Percentiles rank a stretch among this genome's conserved stretches.
Conservation (phyloP, 1,140 invertebrate genomes). For the Drosophila ficusphila region DNA sequence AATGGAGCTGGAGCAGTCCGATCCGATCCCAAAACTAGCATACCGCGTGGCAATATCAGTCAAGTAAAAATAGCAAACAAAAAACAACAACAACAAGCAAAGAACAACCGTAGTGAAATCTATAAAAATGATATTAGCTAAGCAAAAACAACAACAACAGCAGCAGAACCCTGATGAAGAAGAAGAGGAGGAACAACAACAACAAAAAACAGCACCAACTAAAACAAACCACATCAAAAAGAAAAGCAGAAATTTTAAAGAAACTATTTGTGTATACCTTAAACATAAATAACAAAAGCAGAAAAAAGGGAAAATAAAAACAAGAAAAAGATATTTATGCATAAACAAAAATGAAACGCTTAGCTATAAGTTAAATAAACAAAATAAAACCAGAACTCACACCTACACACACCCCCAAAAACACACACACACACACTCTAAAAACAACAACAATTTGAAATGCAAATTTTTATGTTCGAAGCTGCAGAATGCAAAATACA, state of each 20-base stretch:
- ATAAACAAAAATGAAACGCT: constrained; percentile 78
- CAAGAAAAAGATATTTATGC: constrained; percentile 72
- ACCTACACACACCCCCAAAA: constrained; percentile 23
- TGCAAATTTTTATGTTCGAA: constrained; percentile 60
- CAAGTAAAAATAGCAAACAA: constrained; percentile 60
- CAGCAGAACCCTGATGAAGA: constrained; percentile 23
- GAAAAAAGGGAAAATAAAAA: constrained; percentile 46
- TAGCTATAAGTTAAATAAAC: constrained; percentile 80
- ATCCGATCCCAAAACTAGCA: constrained; percentile 49
- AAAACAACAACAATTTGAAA: constrained; percentile 47
- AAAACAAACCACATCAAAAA: constrained; percentile 22
- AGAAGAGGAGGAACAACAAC: constrained; percentile 25
- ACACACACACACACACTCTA: constrained; percentile 23
- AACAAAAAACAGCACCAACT: constrained; percentile 41
- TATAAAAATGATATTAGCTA: constrained; percentile 66
- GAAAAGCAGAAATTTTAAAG: constrained; percentile 52
- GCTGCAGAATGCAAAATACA: constrained; percentile 48
- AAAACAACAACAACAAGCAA: constrained; percentile 41
- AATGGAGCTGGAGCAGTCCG: constrained; percentile 18
- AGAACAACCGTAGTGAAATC: constrained; percentile 60
- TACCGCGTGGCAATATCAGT: constrained; percentile 73
- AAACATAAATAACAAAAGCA: constrained; percentile 55
- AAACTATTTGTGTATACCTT: constrained; percentile 79
- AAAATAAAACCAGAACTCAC: constrained; percentile 47
- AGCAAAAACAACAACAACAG: constrained; percentile 49